These are phyloP conservation scores for Thelaira solivaga DNA, from an alignment of 2,888 invertebrate genomes.

Conservation along the genomic window DNA sequence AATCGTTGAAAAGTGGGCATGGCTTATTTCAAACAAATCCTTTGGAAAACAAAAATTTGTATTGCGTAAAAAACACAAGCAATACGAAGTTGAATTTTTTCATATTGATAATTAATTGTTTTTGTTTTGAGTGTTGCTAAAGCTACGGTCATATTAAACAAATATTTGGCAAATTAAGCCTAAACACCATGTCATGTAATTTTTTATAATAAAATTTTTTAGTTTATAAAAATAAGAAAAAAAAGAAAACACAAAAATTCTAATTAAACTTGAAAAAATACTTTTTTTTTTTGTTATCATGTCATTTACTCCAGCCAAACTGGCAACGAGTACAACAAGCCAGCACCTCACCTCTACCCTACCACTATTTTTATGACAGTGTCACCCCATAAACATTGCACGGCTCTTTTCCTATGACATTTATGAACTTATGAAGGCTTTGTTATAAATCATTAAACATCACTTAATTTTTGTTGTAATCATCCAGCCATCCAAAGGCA, in stretches of 20 bases:
- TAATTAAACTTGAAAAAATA: slow-evolving; percentile 55
- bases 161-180: no score
- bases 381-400: slow-evolving; percentile 43
- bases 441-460: slow-evolving; percentile 66
- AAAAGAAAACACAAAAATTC: slow-evolving; percentile 17
- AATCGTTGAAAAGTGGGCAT: no score
- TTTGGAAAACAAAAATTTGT: no score
- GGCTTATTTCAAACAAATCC: no score
- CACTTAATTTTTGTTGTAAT: slow-evolving; percentile 45
- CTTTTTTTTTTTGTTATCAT: not conserved
- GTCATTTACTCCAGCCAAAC: slow-evolving; percentile 30
- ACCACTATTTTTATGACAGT: no score
- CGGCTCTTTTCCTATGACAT: slow-evolving; percentile 61
- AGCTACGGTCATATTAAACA: no score
- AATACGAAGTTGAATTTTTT: no score
- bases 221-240: not conserved
- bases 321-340: slow-evolving; percentile 1
- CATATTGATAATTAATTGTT: no score
- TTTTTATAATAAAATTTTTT: not conserved
- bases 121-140: no score
- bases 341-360: not conserved
- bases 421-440: slow-evolving; percentile 66
- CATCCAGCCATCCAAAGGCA: slow-evolving; percentile 11
- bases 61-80: no score
- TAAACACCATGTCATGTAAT: not conserved